Base-by-base conservation (phyloP, 2,888 invertebrate species). In the Drosophila cracens region DNA sequence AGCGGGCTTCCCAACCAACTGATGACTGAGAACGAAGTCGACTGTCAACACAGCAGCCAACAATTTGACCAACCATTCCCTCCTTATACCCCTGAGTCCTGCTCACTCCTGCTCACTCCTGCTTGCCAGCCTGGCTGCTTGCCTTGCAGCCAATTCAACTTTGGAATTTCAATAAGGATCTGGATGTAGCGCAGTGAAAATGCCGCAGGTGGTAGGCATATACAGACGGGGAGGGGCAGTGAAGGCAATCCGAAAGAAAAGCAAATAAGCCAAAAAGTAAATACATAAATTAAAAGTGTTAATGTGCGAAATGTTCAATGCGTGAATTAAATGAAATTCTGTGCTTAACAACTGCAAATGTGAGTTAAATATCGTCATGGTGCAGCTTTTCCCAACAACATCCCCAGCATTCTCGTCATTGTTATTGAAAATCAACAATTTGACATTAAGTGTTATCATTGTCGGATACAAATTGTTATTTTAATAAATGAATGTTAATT, bases 211-310 rank as follows among this genome's bases (percentile, higher is more conserved):
- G 90, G 83, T 71, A 73, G 88, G 75, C 90, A 60, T 66, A 66
- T 63, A 38, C 38, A 38, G 1, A 56, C 53, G 60, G 52, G 57
- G 51, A 29, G 27, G 40, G 49, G 38, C 21, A 25, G 51, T 43
- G 49, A n/a, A 4, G 8, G 40, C 21, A 18, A 31, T 31, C 60
- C 18, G 16, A 63, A 77, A 70, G 85, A 66, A 74, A 76, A 27
- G 73, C 83, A 86, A 86, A 88, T 74, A 88, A 88, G 70, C 81
- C 87, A 79, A 69, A 80, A 89, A 82, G 90, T 84, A 89, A 86
- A 86, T 88, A 90, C 85, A 86, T 86, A 86, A 86, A 86, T 86
- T 90, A 90, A 86, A 90, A 78, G 90, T 88, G 90, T 85, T 77
- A 88, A 82, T 71, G 83, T 79, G 85, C 69, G 73, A 76, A 89